Evolutionary conservation across 2,888 invertebrate species (phyloP).

Genomic region (Holacanthella duospinosa): DNA sequence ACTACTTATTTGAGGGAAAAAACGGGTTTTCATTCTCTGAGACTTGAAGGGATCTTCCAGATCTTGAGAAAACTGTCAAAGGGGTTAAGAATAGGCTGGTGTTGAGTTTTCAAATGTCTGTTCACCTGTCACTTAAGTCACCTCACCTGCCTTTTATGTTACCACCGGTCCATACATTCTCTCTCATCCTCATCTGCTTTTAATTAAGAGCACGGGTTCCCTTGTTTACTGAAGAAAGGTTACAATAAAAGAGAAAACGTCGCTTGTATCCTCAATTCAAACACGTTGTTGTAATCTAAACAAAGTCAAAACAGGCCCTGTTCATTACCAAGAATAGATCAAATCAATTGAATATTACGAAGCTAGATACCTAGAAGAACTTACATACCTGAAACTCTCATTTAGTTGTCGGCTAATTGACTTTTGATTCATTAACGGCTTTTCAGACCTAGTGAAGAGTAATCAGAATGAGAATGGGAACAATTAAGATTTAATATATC

Average conservation of each 20-base stretch:
- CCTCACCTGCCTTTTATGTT: background rate
- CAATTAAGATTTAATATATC: constrained; percentile 31
- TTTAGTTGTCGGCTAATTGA: background rate
- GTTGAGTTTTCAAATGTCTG: constrained; percentile 23
- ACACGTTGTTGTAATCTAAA: background rate
- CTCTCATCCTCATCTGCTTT: background rate
- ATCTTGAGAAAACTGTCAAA: constrained; percentile 8
- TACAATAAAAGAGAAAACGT: background rate
- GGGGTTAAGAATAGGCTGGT: constrained; percentile 18
- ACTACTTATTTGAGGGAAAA: background rate
- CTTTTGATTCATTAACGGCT: background rate
- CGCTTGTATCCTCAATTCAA: background rate
- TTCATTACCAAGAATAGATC: background rate
- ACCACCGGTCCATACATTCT: background rate
- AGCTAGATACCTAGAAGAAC: too few relatives aligned
- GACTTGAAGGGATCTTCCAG: background rate
- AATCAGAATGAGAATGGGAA: constrained; percentile 16
- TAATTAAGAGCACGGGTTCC: background rate
- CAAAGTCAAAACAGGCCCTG: background rate
- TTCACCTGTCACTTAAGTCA: constrained; percentile 20
- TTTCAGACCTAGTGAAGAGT: background rate
- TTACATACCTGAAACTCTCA: background rate
- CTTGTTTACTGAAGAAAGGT: too few relatives aligned
- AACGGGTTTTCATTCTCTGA: background rate
- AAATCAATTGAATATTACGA: background rate